Evolutionary conservation across 2,113 vertebrate genomes (phyloP).

Genomic region (Meriones unguiculatus): DNA sequence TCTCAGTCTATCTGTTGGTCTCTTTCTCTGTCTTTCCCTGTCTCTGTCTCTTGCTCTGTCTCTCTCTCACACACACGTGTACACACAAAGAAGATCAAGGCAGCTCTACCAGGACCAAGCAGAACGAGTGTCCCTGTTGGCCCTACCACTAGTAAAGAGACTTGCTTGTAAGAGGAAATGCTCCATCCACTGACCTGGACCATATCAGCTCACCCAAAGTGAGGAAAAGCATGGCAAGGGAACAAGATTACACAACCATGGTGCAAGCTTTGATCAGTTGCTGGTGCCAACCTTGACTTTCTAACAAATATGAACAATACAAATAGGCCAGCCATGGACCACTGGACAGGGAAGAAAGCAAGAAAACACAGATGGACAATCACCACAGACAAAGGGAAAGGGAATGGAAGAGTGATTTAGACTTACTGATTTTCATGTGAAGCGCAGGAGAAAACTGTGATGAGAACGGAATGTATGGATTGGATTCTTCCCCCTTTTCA

Average conservation of each 20-base stretch:
- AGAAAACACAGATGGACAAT: neutral
- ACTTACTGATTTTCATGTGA: neutral
- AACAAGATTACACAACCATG: neutral
- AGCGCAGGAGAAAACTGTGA: neutral
- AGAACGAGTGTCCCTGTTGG: neutral
- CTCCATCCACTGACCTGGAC: conserved; percentile 29
- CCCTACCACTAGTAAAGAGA: neutral
- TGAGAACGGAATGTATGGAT: neutral
- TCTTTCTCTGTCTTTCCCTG: no score
- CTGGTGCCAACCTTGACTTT: neutral
- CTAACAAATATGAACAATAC: neutral
- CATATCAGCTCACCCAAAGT: neutral
- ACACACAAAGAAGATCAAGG: neutral
- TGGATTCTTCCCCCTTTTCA: neutral
- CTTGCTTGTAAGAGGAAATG: conserved; percentile 27
- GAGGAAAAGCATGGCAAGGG: neutral
- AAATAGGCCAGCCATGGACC: neutral
- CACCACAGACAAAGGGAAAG: neutral
- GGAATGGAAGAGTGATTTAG: neutral
- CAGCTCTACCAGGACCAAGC: neutral
- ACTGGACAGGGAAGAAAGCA: neutral
- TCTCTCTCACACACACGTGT: neutral
- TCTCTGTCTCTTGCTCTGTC: neutral
- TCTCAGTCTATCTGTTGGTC: no score
- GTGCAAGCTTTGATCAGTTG: neutral